Base-by-base conservation (phyloP, 2,797 vertebrate genomes). In the Tauraco hartlaubi region DNA sequence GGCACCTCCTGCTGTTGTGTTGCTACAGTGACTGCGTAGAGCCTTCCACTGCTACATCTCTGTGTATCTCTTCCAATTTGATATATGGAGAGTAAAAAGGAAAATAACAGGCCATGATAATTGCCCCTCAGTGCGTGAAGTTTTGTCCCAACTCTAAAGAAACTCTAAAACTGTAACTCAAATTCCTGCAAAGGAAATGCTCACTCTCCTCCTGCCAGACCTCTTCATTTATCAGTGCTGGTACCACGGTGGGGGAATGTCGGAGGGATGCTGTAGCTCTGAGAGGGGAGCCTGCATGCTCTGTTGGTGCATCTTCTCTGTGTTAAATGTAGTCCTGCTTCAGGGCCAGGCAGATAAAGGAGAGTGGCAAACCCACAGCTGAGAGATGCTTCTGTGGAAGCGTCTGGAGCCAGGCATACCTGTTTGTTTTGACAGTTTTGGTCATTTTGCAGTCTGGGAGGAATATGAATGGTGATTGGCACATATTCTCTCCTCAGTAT, bases 1-100 rank as follows among this genome's bases (percentile, higher is more conserved):
- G 92, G 67, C 88, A 92, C 74, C 95, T 95, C 94, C 94, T 94
- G 88, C 96, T 95, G 93, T 17, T 94, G 68, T 77, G 63, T 92
- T 91, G 79, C 83, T 84, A 26, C 90, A 84, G 88, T 52, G 89
- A 69, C 68, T 90, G 91, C 76, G 19, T 6, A 76, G 92, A 48
- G 44, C 59, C 62, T 69, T 81, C 76, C 66, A 35, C 69, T 88
- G 79, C 85, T 84, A 58, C 25, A 15, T 88, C 33, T 85, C 62
- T 78, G 54, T 83, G 56, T 54, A 21, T 59, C 48, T 90, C 79
- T 91, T 84, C 85, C 88, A 56, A 59, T 93, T 92, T 93, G 83
- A 79, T 95, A 54, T 25, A 64, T 49, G 67, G 71, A 68, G 74
- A 92, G 63, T 73, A 81, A 94, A 92, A 77, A 79, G 77, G 88